Conservation (phyloP, 2,113 vertebrate species). For the Columba janthina region DNA sequence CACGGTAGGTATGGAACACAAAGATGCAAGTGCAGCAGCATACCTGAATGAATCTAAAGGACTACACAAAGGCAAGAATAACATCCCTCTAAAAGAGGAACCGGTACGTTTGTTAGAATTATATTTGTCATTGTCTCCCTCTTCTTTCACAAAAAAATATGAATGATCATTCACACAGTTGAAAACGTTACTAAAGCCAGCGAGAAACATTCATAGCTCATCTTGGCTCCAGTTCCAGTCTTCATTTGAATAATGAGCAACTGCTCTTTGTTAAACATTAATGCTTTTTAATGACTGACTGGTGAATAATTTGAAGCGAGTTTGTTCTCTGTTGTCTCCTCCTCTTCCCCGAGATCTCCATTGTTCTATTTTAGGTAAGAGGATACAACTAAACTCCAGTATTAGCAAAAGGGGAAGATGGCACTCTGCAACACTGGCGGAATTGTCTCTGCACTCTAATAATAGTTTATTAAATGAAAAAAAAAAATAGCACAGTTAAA, state of each 20-base stretch:
- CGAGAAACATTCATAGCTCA: conserved; percentile 44
- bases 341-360: conserved; percentile 14
- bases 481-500: neutral
- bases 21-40: neutral
- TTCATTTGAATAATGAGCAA: conserved; percentile 48
- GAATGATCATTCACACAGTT: conserved; percentile 45
- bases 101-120: neutral
- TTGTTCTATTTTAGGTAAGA: conserved; percentile 12
- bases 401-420: neutral
- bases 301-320: conserved; percentile 33
- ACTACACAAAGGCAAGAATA: neutral
- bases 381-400: neutral
- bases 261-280: conserved; percentile 59
- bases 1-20: neutral
- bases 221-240: conserved; percentile 42
- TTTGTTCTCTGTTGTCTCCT: conserved; percentile 5
- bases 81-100: neutral
- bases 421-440: neutral
- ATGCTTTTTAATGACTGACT: conserved; percentile 40
- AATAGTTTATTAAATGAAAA: neutral
- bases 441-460: neutral
- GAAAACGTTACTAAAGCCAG: conserved; percentile 7
- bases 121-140: neutral
- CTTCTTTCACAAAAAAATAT: conserved; percentile 47
- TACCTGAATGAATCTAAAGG: neutral